A percentile compares a stretch with the other conserved stretches of the same genome.
These are phyloP conservation scores for Drepanosiphum platanoidis DNA, from an alignment of 2,888 invertebrate genomes.

Conservation along the genomic window DNA sequence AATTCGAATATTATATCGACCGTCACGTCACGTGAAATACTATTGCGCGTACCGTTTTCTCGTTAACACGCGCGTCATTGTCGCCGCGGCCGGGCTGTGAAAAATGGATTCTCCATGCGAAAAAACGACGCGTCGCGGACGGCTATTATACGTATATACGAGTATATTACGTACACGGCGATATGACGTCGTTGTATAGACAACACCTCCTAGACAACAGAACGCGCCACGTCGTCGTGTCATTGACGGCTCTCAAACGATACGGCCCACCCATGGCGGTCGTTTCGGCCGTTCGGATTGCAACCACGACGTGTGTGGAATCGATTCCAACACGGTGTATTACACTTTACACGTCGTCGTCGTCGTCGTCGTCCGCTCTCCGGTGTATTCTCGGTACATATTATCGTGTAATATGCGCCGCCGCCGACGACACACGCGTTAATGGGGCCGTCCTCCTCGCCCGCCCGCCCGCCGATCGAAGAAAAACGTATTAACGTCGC, in stretches of 20 bases:
- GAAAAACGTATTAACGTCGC: conserved; percentile 36
- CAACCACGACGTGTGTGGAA: conserved; percentile 12
- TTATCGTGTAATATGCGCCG: too few relatives aligned
- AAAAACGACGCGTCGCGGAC: conserved; percentile 46
- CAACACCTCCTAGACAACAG: too few relatives aligned
- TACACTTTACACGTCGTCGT: too few relatives aligned
- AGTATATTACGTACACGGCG: not conserved
- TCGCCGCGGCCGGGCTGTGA: conserved; percentile 14
- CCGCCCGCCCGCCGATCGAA: not conserved
- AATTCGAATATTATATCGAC: not conserved
- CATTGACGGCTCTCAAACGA: conserved; percentile 34
- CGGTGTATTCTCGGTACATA: too few relatives aligned
- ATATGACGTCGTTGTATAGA: not conserved
- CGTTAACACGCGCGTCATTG: conserved; percentile 5
- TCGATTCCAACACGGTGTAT: conserved; percentile 52
- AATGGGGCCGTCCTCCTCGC: conserved; percentile 21
- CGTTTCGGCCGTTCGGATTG: not conserved
- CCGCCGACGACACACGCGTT: conserved; percentile 34
- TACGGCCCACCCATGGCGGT: conserved; percentile 29
- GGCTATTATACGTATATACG: too few relatives aligned
- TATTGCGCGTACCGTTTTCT: not conserved
- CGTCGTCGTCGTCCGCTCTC: too few relatives aligned
- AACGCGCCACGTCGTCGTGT: not conserved
- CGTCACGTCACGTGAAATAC: not conserved
- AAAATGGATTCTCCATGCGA: conserved; percentile 55